Conservation (phyloP, 2,888 invertebrate genomes). For the Ormyrus labotus region DNA sequence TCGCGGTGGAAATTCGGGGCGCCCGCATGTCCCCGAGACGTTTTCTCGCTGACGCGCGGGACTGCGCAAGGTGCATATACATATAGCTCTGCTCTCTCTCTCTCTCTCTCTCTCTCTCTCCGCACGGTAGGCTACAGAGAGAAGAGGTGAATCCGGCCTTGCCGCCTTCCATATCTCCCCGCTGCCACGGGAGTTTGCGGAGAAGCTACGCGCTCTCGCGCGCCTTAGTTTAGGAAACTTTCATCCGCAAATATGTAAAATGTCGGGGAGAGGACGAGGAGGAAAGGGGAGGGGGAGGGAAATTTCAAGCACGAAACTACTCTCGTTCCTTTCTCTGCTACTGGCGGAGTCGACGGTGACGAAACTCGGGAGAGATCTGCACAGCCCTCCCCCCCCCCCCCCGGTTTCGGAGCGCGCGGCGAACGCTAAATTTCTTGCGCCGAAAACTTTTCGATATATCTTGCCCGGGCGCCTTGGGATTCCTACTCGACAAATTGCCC, state of each 20-base stretch:
- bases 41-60: slow-evolving; percentile 30
- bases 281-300: neutral
- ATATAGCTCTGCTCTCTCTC: too few relatives aligned
- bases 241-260: slow-evolving; percentile 57
- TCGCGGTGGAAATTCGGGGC: neutral
- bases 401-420: neutral
- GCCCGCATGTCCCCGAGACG: slow-evolving; percentile 43
- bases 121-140: too few relatives aligned
- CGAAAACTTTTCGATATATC: slow-evolving; percentile 56
- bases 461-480: slow-evolving; percentile 35
- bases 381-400: neutral
- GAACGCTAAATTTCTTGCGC: slow-evolving; percentile 53
- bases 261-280: slow-evolving; percentile 27
- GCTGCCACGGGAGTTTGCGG: slow-evolving; percentile 7
- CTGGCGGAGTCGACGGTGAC: slow-evolving; percentile 2
- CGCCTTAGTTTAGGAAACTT: slow-evolving; percentile 49
- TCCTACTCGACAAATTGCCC: slow-evolving; percentile 52
- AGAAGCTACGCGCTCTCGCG: neutral
- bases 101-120: too few relatives aligned
- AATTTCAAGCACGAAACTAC: slow-evolving; percentile 39
- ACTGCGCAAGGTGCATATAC: neutral
- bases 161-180: neutral
- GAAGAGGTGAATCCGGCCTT: too few relatives aligned
- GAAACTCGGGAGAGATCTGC: slow-evolving; percentile 3
- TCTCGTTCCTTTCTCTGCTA: neutral